Percentiles rank a stretch among this genome's conserved stretches.
phyloP scores from a whole-genome alignment of 2,113 vertebrate genomes.

The Grantiella picta region DNA sequence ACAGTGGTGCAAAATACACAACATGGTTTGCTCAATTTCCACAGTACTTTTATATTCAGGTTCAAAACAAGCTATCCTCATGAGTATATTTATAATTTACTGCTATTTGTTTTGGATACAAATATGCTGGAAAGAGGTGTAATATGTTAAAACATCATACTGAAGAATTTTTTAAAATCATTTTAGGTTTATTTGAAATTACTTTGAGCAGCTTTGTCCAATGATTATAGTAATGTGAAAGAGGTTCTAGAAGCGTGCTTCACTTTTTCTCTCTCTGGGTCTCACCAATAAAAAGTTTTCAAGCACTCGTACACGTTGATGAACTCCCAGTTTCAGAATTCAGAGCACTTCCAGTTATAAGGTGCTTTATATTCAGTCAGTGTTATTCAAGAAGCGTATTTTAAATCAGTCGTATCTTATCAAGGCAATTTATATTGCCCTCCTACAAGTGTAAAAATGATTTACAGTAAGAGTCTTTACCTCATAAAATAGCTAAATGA shows the following conservation, averaged over 20 bases:
- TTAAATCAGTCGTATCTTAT: slow-evolving; percentile 74
- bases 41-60: not conserved
- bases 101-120: not conserved
- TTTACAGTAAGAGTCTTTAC: slow-evolving; percentile 71
- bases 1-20: not conserved
- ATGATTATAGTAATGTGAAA: not conserved
- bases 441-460: slow-evolving; percentile 68
- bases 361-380: slow-evolving; percentile 65
- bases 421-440: slow-evolving; percentile 73
- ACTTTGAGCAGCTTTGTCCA: not conserved
- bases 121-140: not conserved
- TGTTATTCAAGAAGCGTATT: slow-evolving; percentile 60
- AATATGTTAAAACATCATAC: not conserved
- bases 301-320: not conserved
- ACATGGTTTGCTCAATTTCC: not conserved
- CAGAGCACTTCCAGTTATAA: slow-evolving; percentile 44
- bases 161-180: not conserved
- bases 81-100: not conserved
- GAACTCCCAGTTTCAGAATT: not conserved
- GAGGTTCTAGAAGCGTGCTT: not conserved
- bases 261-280: not conserved
- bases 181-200: not conserved
- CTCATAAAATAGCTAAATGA: slow-evolving; percentile 77
- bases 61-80: not conserved
- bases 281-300: not conserved